These are phyloP conservation scores for Atherix ibis DNA, from an alignment of 2,888 invertebrate genomes.

Conservation along the genomic window DNA sequence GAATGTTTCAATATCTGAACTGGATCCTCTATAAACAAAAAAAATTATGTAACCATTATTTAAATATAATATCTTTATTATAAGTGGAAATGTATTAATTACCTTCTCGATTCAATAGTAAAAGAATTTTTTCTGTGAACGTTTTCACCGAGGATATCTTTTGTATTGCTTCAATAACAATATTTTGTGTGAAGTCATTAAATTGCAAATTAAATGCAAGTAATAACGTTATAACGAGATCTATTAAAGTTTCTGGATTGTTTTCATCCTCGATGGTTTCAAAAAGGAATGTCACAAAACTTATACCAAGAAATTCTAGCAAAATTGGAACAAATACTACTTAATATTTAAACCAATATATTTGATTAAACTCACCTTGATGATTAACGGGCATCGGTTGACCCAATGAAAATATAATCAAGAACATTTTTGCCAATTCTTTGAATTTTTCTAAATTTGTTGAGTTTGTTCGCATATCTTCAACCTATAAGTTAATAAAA, in stretches of 20 bases:
- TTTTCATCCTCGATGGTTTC: conserved; percentile 73
- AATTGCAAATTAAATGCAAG: conserved; percentile 87
- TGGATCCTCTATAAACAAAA: conserved; percentile 56
- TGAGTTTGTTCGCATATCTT: conserved; percentile 63
- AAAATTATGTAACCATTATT: conserved; percentile 1
- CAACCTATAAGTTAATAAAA: conserved; percentile 30
- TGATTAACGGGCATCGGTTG: conserved; percentile 79
- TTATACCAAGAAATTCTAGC: conserved; percentile 68
- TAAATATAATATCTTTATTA: conserved; percentile 2
- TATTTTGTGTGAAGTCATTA: conserved; percentile 45
- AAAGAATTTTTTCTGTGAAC: conserved; percentile 78
- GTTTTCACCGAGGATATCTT: conserved; percentile 59
- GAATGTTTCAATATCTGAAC: conserved; percentile 72
- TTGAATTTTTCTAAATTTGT: conserved; percentile 63
- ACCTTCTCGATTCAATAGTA: conserved; percentile 85
- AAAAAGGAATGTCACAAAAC: conserved; percentile 66
- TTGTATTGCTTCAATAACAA: conserved; percentile 53
- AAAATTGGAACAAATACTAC: background rate
- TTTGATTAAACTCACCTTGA: conserved; percentile 44
- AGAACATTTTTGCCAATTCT: conserved; percentile 67
- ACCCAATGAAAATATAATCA: conserved; percentile 81
- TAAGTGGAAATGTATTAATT: conserved; percentile 15
- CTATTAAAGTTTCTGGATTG: conserved; percentile 69
- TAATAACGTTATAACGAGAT: conserved; percentile 67
- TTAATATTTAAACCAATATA: background rate